phyloP scores from a whole-genome alignment of 2,888 invertebrate genomes.

The Anticlea derivata region DNA sequence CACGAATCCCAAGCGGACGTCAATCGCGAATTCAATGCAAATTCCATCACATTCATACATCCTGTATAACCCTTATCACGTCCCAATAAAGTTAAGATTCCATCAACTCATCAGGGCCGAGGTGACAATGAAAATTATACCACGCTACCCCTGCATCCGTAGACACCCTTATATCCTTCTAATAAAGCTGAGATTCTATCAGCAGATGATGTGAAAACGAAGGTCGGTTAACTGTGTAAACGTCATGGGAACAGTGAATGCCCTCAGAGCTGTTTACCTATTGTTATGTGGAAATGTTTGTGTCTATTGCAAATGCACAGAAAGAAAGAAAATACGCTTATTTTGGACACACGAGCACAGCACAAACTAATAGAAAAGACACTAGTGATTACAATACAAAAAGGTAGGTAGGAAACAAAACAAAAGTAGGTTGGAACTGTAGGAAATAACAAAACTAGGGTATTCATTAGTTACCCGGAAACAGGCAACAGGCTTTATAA shows the following conservation, averaged over 20 bases:
- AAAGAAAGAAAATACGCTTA: no score
- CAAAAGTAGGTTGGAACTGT: no score
- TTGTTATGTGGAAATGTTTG: constrained; percentile 34
- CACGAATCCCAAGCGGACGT: constrained; percentile 2
- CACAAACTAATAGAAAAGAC: no score
- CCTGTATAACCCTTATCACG: constrained; percentile 15
- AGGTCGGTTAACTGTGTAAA: constrained; percentile 61
- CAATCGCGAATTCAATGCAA: constrained; percentile 8
- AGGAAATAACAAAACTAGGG: no score
- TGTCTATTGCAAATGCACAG: constrained; percentile 38
- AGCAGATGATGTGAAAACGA: constrained; percentile 28
- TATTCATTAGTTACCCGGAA: no score
- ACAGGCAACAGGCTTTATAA: no score
- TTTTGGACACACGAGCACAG: no score
- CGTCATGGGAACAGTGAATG: constrained; percentile 64
- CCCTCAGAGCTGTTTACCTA: constrained; percentile 47
- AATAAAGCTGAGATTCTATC: constrained; percentile 44
- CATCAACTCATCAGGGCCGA: constrained; percentile 11
- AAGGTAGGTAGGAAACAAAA: no score
- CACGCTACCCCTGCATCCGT: constrained; percentile 33
- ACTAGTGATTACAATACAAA: no score
- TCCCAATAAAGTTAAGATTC: constrained; percentile 20
- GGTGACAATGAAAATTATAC: constrained; percentile 38
- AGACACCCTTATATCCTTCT: constrained; percentile 33
- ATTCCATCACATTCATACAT: neutral